Evolutionary conservation across 2,888 invertebrate genomes (phyloP), one percentile per base, ranked within the genome.

Genomic region (Ommatoiulus sabulosus): DNA sequence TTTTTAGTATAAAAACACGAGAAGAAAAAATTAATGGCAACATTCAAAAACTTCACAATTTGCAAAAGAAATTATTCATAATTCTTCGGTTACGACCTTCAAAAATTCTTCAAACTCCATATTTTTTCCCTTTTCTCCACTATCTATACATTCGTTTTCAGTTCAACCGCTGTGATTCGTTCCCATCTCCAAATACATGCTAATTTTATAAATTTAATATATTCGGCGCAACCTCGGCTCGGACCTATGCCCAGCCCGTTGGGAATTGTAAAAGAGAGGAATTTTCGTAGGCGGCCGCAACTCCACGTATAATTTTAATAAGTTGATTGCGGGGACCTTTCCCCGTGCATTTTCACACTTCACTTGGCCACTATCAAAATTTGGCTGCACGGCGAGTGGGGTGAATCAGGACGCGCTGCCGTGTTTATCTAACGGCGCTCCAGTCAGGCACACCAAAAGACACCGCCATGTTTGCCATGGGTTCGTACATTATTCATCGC

Each of bases 341-440:
- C 72, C 72, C 72, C n/a, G 72, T 24, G 72, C 24, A 72, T 72
- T 72, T 72, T 72, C 72, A 72, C 72, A 72, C 72, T 72, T 72
- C 72, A 72, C 72, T 72, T 72, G 24, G 72, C 10, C 72, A 72
- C 72, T 72, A 72, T 72, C 72, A 72, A 72, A 72, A 72, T 72
- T 72, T 24, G 72, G 72, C 3, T 63, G n/a, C 57, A n/a, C 57
- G 57, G 17, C n/a, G 57, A 63, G 72, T n/a, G 72, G 20, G 20
- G 72, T 20, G 72, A 72, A 72, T 24, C 72, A 24, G 72, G 72
- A 63, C 63, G n/a, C n/a, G 15, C n/a, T 63, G 63, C 63, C 63
- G 72, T 72, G 72, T 72, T 72, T 72, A 72, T 72, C 72, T 72
- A 72, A 72, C 20, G 72, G 72, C 63, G 72, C 72, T 72, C 72